phyloP scores from a whole-genome alignment of 2,113 vertebrate genomes.

The Chloropsis hardwickii region DNA sequence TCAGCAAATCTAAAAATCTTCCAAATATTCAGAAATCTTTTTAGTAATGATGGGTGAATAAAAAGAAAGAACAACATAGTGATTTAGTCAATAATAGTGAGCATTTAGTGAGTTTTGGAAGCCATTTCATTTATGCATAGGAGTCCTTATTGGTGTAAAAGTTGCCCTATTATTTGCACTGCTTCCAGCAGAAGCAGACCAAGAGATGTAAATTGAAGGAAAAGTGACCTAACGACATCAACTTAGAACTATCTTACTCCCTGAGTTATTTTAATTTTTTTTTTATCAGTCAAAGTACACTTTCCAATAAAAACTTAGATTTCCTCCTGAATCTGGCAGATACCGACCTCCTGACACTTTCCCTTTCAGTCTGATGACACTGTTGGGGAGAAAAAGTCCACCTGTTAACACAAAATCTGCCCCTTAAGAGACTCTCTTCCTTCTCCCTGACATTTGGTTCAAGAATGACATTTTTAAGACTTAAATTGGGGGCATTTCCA shows the following conservation, averaged over 20 bases:
- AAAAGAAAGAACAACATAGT: background rate
- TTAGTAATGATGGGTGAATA: background rate
- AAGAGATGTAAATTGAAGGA: background rate
- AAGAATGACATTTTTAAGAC: background rate
- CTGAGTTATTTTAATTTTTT: background rate
- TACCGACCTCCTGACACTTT: background rate
- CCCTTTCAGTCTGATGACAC: background rate
- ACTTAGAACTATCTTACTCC: background rate
- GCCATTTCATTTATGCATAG: background rate
- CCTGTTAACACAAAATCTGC: background rate
- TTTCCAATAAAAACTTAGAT: background rate
- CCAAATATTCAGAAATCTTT: background rate
- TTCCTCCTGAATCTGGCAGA: background rate
- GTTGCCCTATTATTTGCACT: background rate
- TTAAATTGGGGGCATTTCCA: background rate
- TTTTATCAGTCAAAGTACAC: background rate
- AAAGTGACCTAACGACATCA: background rate
- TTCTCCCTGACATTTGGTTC: background rate
- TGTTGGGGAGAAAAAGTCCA: background rate
- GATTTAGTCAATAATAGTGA: background rate
- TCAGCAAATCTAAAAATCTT: background rate
- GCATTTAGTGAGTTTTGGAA: background rate
- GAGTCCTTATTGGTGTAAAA: background rate
- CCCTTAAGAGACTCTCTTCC: background rate
- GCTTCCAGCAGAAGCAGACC: background rate